Evolutionary conservation across 1,140 invertebrate genomes (phyloP).

Genomic region (Parasteatoda tepidariorum): DNA sequence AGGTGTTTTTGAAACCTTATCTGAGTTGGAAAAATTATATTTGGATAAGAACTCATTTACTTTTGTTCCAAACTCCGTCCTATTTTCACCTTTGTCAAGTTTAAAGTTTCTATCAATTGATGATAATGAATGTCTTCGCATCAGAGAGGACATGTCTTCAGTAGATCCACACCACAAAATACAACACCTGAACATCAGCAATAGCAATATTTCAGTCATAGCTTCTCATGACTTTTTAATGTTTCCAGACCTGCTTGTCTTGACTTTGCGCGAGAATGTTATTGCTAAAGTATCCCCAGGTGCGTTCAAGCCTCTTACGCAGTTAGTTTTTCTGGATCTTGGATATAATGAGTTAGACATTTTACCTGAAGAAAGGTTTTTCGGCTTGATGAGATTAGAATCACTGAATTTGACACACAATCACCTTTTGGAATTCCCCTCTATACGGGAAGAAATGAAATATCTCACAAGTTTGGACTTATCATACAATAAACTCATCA

Average conservation of each 20-base stretch:
- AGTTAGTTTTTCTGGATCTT: conserved; percentile 82
- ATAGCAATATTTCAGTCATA: conserved; percentile 85
- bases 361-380: conserved; percentile 84
- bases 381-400: conserved; percentile 79
- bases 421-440: conserved; percentile 81
- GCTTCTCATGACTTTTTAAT: conserved; percentile 88
- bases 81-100: conserved; percentile 71
- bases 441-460: conserved; percentile 82
- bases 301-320: conserved; percentile 82
- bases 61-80: conserved; percentile 79
- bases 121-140: conserved; percentile 80
- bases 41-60: conserved; percentile 83
- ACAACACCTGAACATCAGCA: conserved; percentile 82
- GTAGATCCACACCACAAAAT: conserved; percentile 74
- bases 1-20: conserved; percentile 78
- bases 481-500: conserved; percentile 84
- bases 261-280: conserved; percentile 79
- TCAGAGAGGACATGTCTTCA: conserved; percentile 68
- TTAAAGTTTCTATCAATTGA: conserved; percentile 83
- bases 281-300: conserved; percentile 85
- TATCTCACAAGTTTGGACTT: conserved; percentile 80
- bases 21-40: conserved; percentile 77
- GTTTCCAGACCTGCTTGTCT: conserved; percentile 80
- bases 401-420: conserved; percentile 86
- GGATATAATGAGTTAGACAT: conserved; percentile 86